These are phyloP conservation scores for Hylyphantes graminicola DNA, from an alignment of 1,140 invertebrate genomes.

Conservation along the genomic window DNA sequence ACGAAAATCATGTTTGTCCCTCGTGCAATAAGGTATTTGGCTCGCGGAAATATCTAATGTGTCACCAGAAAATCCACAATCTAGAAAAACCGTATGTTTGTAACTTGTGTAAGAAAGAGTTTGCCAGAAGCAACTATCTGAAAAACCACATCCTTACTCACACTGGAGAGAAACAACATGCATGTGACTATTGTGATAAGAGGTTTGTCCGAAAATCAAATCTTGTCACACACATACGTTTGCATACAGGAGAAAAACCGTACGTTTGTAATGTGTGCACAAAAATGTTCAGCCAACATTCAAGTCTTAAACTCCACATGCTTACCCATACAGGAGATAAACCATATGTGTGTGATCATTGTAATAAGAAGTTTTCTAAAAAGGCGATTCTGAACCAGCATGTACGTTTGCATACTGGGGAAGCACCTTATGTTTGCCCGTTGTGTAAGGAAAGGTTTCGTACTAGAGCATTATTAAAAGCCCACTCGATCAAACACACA, in stretches of 20 bases:
- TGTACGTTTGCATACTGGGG: too few species aligned
- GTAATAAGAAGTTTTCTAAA: neutral
- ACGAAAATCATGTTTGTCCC: too few species aligned
- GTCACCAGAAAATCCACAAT: too few species aligned
- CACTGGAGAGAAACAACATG: constrained; percentile 1
- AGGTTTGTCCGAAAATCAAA: neutral
- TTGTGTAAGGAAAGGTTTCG: too few species aligned
- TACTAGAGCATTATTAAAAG: too few species aligned
- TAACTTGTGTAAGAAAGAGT: constrained; percentile 71
- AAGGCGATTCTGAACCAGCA: neutral
- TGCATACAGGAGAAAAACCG: constrained; percentile 6
- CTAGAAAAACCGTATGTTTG: constrained; percentile 70
- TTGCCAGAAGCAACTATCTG: constrained; percentile 61
- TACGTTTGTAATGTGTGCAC: neutral
- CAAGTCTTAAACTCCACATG: neutral
- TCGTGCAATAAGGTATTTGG: too few species aligned
- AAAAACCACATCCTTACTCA: neutral
- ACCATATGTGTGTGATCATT: neutral
- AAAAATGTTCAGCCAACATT: neutral
- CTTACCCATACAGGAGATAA: neutral
- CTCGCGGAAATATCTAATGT: too few species aligned
- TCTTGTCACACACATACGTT: neutral
- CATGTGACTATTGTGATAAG: neutral
- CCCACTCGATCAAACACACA: too few species aligned
- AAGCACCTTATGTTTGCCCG: too few species aligned